A percentile compares a stretch with the other conserved stretches of the same genome.
These are phyloP conservation scores for Dicaeum eximium DNA, from an alignment of 2,113 vertebrate species.

Conservation along the genomic window DNA sequence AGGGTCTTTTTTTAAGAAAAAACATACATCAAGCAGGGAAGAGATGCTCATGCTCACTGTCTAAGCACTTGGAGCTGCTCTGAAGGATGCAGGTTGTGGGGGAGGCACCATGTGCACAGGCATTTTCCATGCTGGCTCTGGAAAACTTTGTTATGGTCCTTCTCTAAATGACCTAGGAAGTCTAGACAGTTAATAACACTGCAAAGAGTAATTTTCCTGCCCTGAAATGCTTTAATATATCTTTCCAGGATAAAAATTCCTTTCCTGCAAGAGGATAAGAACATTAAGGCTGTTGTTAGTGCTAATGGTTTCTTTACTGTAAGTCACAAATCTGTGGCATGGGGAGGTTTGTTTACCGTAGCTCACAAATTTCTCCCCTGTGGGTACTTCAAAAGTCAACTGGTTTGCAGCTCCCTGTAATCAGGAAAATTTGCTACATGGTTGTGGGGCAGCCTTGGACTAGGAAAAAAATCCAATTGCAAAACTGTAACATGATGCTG, in stretches of 20 bases:
- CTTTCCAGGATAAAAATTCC: conserved; percentile 27
- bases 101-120: neutral
- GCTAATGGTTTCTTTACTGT: conserved; percentile 21
- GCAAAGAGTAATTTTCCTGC: neutral
- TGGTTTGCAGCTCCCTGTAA: neutral
- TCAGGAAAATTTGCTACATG: neutral
- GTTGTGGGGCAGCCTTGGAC: neutral
- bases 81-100: neutral
- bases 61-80: neutral
- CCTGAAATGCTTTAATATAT: neutral
- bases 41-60: neutral
- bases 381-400: neutral
- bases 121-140: neutral
- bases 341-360: neutral
- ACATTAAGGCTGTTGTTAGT: neutral
- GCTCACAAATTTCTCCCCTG: neutral
- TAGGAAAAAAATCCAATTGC: neutral
- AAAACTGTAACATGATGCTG: neutral
- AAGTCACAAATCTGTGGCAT: conserved; percentile 1
- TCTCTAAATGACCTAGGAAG: neutral
- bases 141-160: neutral
- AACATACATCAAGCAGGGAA: neutral
- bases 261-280: conserved; percentile 17
- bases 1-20: neutral
- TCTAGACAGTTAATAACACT: neutral